Base-by-base conservation (phyloP, 2,888 invertebrate species). In the Neoascia interrupta region DNA sequence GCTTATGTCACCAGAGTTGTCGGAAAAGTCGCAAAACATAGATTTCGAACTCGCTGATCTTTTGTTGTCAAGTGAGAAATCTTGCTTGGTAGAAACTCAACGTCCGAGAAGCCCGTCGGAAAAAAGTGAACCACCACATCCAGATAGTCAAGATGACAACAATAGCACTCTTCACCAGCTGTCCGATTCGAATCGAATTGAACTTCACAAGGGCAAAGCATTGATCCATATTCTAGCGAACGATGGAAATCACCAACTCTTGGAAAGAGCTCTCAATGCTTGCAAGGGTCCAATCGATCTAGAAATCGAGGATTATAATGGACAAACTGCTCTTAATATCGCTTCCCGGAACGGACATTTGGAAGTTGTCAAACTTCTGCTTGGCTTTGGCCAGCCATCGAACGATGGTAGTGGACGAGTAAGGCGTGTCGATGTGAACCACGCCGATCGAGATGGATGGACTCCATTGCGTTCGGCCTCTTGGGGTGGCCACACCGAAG, bases 401-500 rank as follows among this genome's bases (percentile, higher is more conserved):
- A 86, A 85, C 31, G 88, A 89, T 61, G 88, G 86, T 19, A 86
- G 85, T 13, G 87, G 87, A 0, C 85, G 87, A 31, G 84, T 86
- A 84, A 85, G 86, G 8, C 93, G 93, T 13, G 93, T 94, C 1
- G 92, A 92, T 85, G 92, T 93, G 0, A 94, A 95, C 88, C 94
- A 94, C 84, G 93, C 94, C 5, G 94, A 95, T 88, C 91, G 92
- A 51, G 96, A 96, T 85, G 96, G 96, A 26, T 97, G 96, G 97
- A 96, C 96, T 26, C 95, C 96, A 10, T 90, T 97, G 45, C 90
- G 97, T 63, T 97, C 97, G 2, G 97, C 97, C 15, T 97, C 97
- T 8, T 98, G 97, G 97, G 97, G 97, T 47, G 98, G 98, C 0
- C 97, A 98, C 85, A 94, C 94, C 1, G 94, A 95, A 90, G 95